phyloP scores from a whole-genome alignment of 37 sponge, comb jelly and placozoan species.

The Tethya wilhelma region DNA sequence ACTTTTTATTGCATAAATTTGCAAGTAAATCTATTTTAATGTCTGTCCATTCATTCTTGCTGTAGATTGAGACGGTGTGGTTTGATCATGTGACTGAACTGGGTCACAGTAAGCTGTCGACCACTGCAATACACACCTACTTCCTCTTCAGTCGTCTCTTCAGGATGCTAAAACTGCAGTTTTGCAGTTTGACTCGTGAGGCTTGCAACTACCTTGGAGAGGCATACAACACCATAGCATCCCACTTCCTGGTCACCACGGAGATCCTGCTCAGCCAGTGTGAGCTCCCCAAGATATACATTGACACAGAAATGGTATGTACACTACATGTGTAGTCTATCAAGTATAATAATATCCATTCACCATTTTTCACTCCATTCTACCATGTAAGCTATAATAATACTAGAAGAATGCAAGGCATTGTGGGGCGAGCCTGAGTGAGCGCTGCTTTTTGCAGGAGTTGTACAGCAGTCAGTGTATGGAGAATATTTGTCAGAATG shows the following conservation, averaged over 20 bases:
- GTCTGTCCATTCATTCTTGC: neutral
- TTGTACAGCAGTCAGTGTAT: too few species aligned
- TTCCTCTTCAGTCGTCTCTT: slow-evolving; percentile 73
- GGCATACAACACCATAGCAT: slow-evolving; percentile 43
- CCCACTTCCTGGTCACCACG: slow-evolving; percentile 65
- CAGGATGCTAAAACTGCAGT: slow-evolving; percentile 27
- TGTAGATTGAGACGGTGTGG: slow-evolving; percentile 69
- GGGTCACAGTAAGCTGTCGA: slow-evolving; percentile 21
- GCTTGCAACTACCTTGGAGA: slow-evolving; percentile 72
- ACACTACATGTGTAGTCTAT: neutral
- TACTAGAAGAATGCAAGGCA: too few species aligned
- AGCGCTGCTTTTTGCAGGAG: too few species aligned
- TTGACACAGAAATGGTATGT: slow-evolving; percentile 71
- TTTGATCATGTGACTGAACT: slow-evolving; percentile 56
- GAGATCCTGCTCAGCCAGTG: slow-evolving; percentile 61
- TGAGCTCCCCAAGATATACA: slow-evolving; percentile 61
- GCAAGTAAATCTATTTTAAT: neutral
- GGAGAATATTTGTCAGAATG: too few species aligned
- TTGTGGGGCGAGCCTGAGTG: too few species aligned
- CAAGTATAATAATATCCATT: neutral
- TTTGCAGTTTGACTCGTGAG: slow-evolving; percentile 64
- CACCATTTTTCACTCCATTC: neutral
- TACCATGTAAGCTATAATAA: too few species aligned
- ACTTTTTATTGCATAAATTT: too few species aligned
- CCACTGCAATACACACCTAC: slow-evolving; percentile 76